These are phyloP conservation scores for Semibalanus balanoides DNA, from an alignment of 1,140 invertebrate species.

Conservation along the genomic window DNA sequence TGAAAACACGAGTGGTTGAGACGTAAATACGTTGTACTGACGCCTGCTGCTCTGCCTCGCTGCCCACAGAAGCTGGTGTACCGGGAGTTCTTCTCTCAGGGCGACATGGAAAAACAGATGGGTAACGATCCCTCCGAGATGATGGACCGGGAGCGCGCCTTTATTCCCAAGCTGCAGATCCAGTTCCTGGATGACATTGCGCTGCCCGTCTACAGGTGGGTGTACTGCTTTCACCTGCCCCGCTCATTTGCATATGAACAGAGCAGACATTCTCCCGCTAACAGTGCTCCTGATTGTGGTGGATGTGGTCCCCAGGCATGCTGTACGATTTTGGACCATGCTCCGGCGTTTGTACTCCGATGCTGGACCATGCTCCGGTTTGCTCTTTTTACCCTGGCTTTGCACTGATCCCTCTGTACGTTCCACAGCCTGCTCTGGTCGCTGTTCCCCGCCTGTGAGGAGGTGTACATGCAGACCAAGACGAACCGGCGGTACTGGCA, in stretches of 20 bases:
- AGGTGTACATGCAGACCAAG: not conserved
- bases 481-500: not conserved
- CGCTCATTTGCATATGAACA: no score
- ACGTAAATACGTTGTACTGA: no score
- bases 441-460: not conserved
- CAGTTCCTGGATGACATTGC: constrained; percentile 53
- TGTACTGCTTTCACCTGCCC: no score
- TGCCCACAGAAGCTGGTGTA: constrained; percentile 47
- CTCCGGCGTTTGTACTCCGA: no score
- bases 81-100: constrained; percentile 75
- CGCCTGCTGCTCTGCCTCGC: not conserved
- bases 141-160: constrained; percentile 69
- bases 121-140: constrained; percentile 54
- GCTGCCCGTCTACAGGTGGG: constrained; percentile 42
- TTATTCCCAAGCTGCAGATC: constrained; percentile 67
- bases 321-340: no score
- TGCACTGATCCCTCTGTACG: no score
- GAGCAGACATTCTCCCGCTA: no score
- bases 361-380: no score
- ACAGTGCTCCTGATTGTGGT: no score
- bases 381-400: no score
- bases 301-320: no score
- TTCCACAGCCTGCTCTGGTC: not conserved
- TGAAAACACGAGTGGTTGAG: no score
- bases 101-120: constrained; percentile 68